Base-by-base conservation (phyloP, 2,797 vertebrate genomes). In the Smutsia temminckii region DNA sequence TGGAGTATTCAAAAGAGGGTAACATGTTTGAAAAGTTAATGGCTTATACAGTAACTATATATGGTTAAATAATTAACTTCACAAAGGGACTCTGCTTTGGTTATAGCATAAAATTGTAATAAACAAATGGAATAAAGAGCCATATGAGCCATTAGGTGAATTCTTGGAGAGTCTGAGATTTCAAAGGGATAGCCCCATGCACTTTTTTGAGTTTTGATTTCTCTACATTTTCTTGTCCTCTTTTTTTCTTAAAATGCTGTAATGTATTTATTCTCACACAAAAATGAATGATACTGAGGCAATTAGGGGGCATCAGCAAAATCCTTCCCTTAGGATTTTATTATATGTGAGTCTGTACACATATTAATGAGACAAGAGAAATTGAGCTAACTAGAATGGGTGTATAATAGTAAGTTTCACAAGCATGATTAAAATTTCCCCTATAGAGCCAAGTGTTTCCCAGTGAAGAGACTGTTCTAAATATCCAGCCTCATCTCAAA, bases 41-140 rank as follows among this genome's bases (percentile, higher is more conserved):
- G 95, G 95, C 64, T 97, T 96, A 97, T 93, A 63, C 21, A 96
- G 95, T 96, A 96, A 96, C 94, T 75, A 20, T 87, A 93, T 92
- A 75, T 74, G 84, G 95, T 83, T 96, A 88, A 97, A 96, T 97
- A 93, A 96, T 96, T 97, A 97, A 98, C 94, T 83, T 80, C 64
- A 49, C 85, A 84, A 71, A 85, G 87, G 74, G 93, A n/a, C 66
- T 79, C 29, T 63, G 63, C 75, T 97, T 96, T 77, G 57, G 83
- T 96, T 94, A 95, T 85, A 87, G 91, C 79, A 93, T 87, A 85
- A 93, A 92, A 88, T 83, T 89, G 32, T 91, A 96, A 91, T 88
- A 95, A 94, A 53, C 64, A 89, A 95, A 92, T 80, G 59, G 63
- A 74, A 71, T 72, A 89, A 89, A 94, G 89, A 94, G 32, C n/a